Conservation (phyloP, 1,140 invertebrate species). For the Drosophila lini region DNA sequence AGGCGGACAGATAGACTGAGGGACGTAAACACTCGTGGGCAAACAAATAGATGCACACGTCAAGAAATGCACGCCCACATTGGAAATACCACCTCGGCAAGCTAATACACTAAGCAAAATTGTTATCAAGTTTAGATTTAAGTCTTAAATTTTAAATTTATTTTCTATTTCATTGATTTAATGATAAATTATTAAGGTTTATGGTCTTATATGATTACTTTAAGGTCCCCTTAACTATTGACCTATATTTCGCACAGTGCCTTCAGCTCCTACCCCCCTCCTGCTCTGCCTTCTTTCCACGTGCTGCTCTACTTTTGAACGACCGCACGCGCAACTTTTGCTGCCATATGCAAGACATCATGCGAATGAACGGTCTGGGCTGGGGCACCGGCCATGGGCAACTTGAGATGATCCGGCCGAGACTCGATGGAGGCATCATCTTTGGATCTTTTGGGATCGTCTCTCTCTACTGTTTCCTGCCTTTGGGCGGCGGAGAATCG, state of each 20-base stretch:
- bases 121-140: not conserved
- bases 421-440: conserved; percentile 18
- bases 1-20: not conserved
- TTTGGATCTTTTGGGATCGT: not conserved
- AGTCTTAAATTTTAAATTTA: not conserved
- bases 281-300: conserved; percentile 9
- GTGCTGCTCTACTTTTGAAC: conserved; percentile 46
- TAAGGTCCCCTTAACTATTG: not conserved
- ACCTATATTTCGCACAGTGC: not conserved
- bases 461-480: not conserved
- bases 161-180: not conserved
- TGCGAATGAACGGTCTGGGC: conserved; percentile 43
- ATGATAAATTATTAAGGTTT: not conserved
- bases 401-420: conserved; percentile 21
- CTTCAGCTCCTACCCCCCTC: not conserved
- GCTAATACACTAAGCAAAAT: not conserved
- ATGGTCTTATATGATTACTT: not conserved
- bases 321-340: conserved; percentile 65
- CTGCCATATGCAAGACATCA: conserved; percentile 71
- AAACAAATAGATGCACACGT: conserved; percentile 67
- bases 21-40: conserved; percentile 35
- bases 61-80: conserved; percentile 57
- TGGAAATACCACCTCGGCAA: not conserved
- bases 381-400: conserved; percentile 12
- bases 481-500: conserved; percentile 3